A percentile compares a stretch with the other conserved stretches of the same genome.
Evolutionary conservation across 2,113 vertebrate genomes (phyloP).

Genomic region (cat (Felis catus)): F.catus_Fca126_mat1.0 CM031428.1:39814001-39814500

Average conservation of each 20-base stretch:
- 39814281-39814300: not conserved
- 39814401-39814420: not conserved
- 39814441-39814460: not conserved
- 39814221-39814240: accelerated
- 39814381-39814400: not conserved
- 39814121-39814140: not conserved
- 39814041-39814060: not conserved
- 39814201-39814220: not conserved
- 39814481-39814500: not conserved
- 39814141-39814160: not conserved
- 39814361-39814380: not conserved
- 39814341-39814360: not conserved
- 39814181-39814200: too few relatives aligned
- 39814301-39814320: not conserved
- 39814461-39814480: not conserved
- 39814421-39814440: not conserved
- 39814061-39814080: not conserved
- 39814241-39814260: not conserved
- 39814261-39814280: not conserved
- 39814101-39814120: not conserved
- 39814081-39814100: not conserved
- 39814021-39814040: not conserved
- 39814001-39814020: not conserved
- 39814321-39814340: not conserved
- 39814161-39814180: not conserved